Base-by-base conservation (phyloP, 2,888 invertebrate genomes). In the Leptopilina drosophilae region DNA sequence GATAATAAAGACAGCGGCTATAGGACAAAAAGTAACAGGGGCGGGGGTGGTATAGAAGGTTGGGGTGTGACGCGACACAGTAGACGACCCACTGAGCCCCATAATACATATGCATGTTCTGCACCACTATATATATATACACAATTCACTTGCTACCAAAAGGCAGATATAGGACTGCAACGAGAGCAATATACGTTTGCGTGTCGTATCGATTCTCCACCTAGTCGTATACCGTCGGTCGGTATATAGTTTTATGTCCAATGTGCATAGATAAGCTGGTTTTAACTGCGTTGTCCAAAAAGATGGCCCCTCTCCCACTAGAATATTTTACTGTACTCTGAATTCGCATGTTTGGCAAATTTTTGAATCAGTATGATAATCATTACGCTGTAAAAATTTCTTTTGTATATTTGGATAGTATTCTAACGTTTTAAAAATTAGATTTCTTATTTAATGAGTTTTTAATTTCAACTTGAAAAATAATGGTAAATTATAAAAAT, bases 201-300 rank as follows among this genome's bases (percentile, higher is more conserved):
- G 33, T n/a, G 11, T 56, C 56, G 9, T 73, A 73, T 73, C 56
- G 73, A 73, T 73, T 73, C 40, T 3, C 33, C 5, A 26, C 53
- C 53, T 33, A 73, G 53, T 53, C 56, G 40, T 59, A 40, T 59
- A 73, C 40, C 69, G 53, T 59, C 40, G n/a, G 15, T 6, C 40
- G 40, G 56, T 59, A 73, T 7, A 64, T 40, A 56, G 1, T 53
- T 73, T 73, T 59, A 40, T 56, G 33, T 73, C n/a, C 56, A 73
- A 33, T 56, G 53, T 73, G 73, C 73, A 73, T 73, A 73, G 73
- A 73, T 73, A 73, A 73, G 56, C 73, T 33, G 53, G 56, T 40
- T 73, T 73, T 73, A 33, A 73, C n/a, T 14, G n/a, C 56, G n/a
- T 33, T 33, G n/a, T 53, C 69, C 1, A 15, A 15, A 66, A 66